Conservation (phyloP, 2,113 vertebrate genomes). For the Toxostoma redivivum region DNA sequence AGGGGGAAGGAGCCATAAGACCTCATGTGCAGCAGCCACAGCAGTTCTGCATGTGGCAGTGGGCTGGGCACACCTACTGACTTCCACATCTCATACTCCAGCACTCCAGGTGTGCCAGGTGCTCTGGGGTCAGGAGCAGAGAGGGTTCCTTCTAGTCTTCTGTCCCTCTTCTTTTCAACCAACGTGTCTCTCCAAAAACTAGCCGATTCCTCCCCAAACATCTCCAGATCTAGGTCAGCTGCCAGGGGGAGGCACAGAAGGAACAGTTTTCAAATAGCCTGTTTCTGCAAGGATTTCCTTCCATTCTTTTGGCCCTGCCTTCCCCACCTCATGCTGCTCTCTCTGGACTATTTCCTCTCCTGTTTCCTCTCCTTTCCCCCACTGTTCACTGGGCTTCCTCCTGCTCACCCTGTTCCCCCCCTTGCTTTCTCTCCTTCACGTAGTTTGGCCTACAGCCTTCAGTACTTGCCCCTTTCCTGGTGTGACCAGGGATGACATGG, state of each 20-base stretch:
- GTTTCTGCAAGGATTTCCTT: slow-evolving; percentile 6
- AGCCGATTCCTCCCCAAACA: accelerated
- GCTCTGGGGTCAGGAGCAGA: not conserved
- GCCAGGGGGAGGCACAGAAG: not conserved
- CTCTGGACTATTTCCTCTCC: not conserved
- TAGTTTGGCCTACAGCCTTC: not conserved
- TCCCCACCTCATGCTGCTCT: not conserved
- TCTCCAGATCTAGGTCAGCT: not conserved
- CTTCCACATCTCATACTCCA: not conserved
- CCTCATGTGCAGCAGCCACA: accelerated
- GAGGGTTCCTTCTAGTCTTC: not conserved
- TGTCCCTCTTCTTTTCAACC: not conserved
- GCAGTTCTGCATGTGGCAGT: not conserved
- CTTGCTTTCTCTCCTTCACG: not conserved
- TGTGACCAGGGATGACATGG: not conserved
- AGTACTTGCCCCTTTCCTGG: not conserved
- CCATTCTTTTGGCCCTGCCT: not conserved
- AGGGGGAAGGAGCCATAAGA: not conserved
- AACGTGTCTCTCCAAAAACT: not conserved
- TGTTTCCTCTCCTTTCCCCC: not conserved
- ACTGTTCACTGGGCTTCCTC: not conserved
- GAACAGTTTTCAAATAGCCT: not conserved
- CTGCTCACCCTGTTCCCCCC: not conserved
- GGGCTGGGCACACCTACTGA: not conserved
- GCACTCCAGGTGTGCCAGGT: not conserved